A percentile compares a stretch with the other conserved stretches of the same genome.
Evolutionary conservation across 2,888 invertebrate species (phyloP).

Genomic region (Zygaena filipendulae): DNA sequence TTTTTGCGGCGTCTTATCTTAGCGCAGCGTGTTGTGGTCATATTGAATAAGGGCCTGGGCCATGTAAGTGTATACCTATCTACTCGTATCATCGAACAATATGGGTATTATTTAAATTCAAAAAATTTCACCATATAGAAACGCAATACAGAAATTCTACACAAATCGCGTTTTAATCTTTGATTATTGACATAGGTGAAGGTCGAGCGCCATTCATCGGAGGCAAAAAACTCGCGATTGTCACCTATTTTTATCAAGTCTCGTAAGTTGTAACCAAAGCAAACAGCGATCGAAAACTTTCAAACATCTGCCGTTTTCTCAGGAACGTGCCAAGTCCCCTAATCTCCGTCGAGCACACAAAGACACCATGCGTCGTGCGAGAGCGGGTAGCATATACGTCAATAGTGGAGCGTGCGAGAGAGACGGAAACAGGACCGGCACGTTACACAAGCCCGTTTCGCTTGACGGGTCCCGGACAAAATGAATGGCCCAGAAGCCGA

Average conservation of each 20-base stretch:
- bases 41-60: no score
- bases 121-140: no score
- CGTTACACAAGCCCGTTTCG: conserved; percentile 59
- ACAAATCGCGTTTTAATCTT: conserved; percentile 1
- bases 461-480: conserved; percentile 61
- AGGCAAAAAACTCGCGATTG: conserved; percentile 22
- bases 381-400: conserved; percentile 22
- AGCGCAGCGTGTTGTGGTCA: no score
- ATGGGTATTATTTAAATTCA: no score
- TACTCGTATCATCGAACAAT: no score
- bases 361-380: conserved; percentile 41
- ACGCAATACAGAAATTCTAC: background rate
- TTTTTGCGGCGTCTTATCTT: no score
- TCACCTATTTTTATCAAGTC: conserved; percentile 40
- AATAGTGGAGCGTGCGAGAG: conserved; percentile 18
- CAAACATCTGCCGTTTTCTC: conserved; percentile 63
- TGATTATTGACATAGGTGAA: no score
- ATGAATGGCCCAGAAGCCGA: conserved; percentile 54
- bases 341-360: conserved; percentile 51
- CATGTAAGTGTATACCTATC: no score
- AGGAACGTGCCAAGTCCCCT: conserved; percentile 60
- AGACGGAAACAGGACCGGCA: conserved; percentile 39
- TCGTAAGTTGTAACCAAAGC: conserved; percentile 33
- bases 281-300: conserved; percentile 36
- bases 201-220: conserved; percentile 28